These are phyloP conservation scores for Erannis defoliaria DNA, from an alignment of 2,888 invertebrate species.

Conservation along the genomic window DNA sequence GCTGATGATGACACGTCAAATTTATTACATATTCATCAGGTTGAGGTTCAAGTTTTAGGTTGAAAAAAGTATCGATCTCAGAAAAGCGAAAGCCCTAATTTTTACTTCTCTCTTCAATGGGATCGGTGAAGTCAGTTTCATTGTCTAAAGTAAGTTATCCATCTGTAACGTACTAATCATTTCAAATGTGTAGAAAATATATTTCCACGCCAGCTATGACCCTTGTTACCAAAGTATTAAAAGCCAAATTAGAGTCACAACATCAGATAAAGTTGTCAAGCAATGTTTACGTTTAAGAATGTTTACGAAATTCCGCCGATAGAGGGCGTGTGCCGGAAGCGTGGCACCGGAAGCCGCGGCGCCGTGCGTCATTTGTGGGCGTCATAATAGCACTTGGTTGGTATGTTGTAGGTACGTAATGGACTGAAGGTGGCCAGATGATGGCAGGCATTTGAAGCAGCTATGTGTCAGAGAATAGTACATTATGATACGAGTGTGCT, in stretches of 20 bases:
- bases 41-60: too few relatives aligned
- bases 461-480: too few relatives aligned
- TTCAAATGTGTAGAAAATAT: not conserved
- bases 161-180: constrained; percentile 3
- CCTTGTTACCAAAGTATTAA: constrained; percentile 13
- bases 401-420: constrained; percentile 37
- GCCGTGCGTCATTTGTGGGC: constrained; percentile 69
- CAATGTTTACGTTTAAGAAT: constrained; percentile 44
- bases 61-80: too few relatives aligned
- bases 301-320: constrained; percentile 57
- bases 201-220: not conserved
- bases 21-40: too few relatives aligned
- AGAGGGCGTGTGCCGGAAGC: constrained; percentile 65
- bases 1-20: too few relatives aligned
- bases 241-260: constrained; percentile 42
- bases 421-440: constrained; percentile 6
- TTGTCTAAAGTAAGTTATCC: not conserved
- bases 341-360: constrained; percentile 56
- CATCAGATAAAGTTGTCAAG: constrained; percentile 41
- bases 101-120: too few relatives aligned
- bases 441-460: not conserved
- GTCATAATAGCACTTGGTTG: constrained; percentile 52
- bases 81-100: too few relatives aligned
- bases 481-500: too few relatives aligned
- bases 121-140: not conserved